A percentile compares a stretch with the other conserved stretches of the same genome.
These are phyloP conservation scores for Cepaea nemoralis DNA, from an alignment of 1,140 invertebrate genomes.

Conservation along the genomic window DNA sequence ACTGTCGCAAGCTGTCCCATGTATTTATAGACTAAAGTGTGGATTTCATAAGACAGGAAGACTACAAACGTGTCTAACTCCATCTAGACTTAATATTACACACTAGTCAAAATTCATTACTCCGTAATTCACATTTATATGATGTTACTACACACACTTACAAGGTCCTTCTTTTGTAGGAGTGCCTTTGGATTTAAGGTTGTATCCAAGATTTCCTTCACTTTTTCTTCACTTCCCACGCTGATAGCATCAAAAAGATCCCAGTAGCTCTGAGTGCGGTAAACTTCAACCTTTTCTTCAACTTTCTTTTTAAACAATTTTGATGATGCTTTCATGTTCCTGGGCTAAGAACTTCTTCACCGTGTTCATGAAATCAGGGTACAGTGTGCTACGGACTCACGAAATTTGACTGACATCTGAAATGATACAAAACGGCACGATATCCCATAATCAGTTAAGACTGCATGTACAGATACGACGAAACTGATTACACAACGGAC, in stretches of 20 bases:
- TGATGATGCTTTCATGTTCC: neutral
- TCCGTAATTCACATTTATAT: neutral
- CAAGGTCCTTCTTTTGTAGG: constrained; percentile 15
- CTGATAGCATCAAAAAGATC: constrained; percentile 25
- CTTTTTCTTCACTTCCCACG: neutral
- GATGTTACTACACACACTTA: neutral
- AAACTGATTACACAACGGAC: no score
- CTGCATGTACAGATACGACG: no score
- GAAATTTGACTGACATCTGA: neutral
- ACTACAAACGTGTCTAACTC: no score
- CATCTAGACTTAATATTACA: no score
- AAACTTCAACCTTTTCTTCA: neutral
- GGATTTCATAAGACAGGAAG: no score
- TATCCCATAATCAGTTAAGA: no score
- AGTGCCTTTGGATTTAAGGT: neutral
- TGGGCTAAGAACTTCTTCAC: neutral
- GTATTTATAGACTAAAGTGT: no score
- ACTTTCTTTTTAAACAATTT: constrained; percentile 1
- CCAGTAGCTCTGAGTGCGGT: neutral
- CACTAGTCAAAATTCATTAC: no score
- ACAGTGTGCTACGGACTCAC: neutral
- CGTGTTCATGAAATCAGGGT: neutral
- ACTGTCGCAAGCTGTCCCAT: neutral
- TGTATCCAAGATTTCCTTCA: neutral
- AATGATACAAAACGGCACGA: neutral